These are phyloP conservation scores for Coilia nasus DNA, from an alignment of 2,797 vertebrate genomes.

Conservation along the genomic window DNA sequence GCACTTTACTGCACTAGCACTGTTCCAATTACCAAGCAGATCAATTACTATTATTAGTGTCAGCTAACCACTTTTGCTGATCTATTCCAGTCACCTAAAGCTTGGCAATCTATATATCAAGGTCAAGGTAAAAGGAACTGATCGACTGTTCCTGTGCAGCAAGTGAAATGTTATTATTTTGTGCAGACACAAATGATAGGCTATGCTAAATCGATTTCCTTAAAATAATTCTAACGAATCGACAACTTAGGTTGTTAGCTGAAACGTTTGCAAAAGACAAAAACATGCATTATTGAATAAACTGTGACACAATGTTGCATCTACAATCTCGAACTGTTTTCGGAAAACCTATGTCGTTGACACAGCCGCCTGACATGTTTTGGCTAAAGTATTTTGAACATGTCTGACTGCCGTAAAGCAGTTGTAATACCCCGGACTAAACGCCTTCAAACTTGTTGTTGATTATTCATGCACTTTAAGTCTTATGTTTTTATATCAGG, in stretches of 20 bases:
- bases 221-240: neutral
- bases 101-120: neutral
- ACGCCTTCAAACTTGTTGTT: neutral
- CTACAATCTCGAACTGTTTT: neutral
- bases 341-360: neutral
- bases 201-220: neutral
- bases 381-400: neutral
- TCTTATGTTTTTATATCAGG: no score
- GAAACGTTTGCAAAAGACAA: neutral
- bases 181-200: neutral
- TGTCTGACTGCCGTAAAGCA: slow-evolving; percentile 24
- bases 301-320: neutral
- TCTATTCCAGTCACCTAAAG: slow-evolving; percentile 4
- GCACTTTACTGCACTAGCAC: neutral
- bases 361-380: neutral
- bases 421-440: neutral
- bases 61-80: neutral
- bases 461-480: neutral
- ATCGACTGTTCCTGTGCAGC: neutral
- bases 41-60: slow-evolving; percentile 16
- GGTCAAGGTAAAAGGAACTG: neutral
- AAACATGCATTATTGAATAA: neutral
- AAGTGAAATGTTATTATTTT: neutral
- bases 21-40: slow-evolving; percentile 8
- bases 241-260: neutral